Conservation (phyloP, 2,888 invertebrate genomes). For the Ectemnius cavifrons region DNA sequence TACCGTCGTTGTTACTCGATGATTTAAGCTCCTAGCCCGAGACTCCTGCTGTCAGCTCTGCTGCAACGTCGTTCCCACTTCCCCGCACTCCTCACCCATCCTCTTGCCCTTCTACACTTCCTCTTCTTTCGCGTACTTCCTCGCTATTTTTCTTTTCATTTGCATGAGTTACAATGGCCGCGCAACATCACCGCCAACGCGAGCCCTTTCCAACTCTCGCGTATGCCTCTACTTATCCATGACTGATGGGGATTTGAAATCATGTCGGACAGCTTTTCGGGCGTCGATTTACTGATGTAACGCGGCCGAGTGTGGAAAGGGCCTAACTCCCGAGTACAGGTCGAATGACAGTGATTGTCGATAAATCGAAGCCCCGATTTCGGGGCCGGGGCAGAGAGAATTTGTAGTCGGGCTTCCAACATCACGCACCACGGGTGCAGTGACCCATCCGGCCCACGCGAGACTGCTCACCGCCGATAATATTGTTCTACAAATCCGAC, state of each 20-base stretch:
- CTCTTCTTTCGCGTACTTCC: conserved; percentile 14
- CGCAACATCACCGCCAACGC: conserved; percentile 43
- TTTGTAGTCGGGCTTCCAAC: not conserved
- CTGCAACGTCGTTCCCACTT: conserved; percentile 66
- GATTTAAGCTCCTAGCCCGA: conserved; percentile 65
- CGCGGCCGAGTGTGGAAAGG: not conserved
- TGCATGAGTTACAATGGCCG: conserved; percentile 49
- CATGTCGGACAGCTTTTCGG: not conserved
- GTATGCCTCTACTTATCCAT: not conserved
- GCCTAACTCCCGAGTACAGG: not conserved
- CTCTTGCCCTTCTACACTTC: conserved; percentile 22
- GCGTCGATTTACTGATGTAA: not conserved
- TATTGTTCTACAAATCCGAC: conserved; percentile 70
- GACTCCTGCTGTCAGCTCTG: conserved; percentile 69
- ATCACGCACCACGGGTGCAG: conserved; percentile 9
- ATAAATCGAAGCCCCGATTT: not conserved
- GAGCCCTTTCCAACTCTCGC: conserved; percentile 25
- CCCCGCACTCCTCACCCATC: conserved; percentile 43
- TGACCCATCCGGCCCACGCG: not conserved
- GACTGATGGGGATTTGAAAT: not conserved
- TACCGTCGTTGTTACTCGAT: conserved; percentile 63
- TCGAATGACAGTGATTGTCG: not conserved
- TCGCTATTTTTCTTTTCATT: conserved; percentile 17
- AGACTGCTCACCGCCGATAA: conserved; percentile 58
- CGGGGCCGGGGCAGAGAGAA: not conserved